Evolutionary conservation across 2,797 vertebrate species (phyloP), one percentile per base, ranked within the genome.

Genomic region (Remorina albescens): DNA sequence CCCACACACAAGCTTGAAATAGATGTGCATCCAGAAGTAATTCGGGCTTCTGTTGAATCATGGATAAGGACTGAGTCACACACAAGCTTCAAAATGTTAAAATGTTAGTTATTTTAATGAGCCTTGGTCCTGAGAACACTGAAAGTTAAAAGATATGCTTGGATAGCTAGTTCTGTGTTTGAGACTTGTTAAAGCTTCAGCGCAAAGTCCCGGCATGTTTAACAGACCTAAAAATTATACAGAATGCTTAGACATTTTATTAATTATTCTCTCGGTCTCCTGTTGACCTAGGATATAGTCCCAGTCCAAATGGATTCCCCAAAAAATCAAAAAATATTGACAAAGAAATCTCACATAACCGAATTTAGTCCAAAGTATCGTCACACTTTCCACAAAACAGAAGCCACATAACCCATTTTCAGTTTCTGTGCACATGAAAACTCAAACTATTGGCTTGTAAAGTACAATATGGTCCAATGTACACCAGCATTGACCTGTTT

Each of bases 131-230:
- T 12, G 30, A 30, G 41, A 63, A 53, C 18, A 44, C n/a, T n/a
- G n/a, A n/a, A n/a, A n/a, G n/a, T n/a, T n/a, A n/a, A 15, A 32
- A 63, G 23, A 75, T 66, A 9, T 37, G 23, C 63, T 58, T 56
- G 26, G 60, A 68, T 37, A 74, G 59, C 51, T 61, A 10, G 13
- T 57, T 69, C 25, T 67, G 23, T 68, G 71, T 65, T 80, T 23
- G 18, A 61, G 68, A 78, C 67, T 78, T 10, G 63, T 51, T 69
- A 50, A 62, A 70, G 32, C 57, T 72, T 73, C 21, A 67, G n/a
- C 18, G 32, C 18, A 49, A 62, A 58, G 13, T 62, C 47, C 39
- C 23, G 49, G 26, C 44, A 60, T 66, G 36, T 76, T 66, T 63
- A 73, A 67, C 76, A 44, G 51, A 61, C 34, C 12, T 64, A 36